Evolutionary conservation across 1,140 invertebrate genomes (phyloP), one percentile per base, ranked within the genome.

Genomic region (Brachionus calyciflorus): DNA sequence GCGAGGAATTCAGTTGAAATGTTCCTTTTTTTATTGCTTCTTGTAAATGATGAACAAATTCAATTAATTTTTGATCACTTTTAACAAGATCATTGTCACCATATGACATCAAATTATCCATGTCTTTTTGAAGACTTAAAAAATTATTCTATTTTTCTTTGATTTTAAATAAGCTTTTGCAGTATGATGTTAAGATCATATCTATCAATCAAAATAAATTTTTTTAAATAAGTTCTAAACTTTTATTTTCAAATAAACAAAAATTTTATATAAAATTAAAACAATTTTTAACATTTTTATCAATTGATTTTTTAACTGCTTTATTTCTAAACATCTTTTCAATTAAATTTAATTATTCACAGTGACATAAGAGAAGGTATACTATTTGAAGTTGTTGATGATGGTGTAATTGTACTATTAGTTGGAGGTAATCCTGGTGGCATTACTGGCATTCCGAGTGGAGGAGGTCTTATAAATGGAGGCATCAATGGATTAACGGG

Each of bases 111-210:
- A 46, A 3, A 7, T 46, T 17, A 7, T 46, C 14, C 5, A 7
- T 37, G 9, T 37, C 9, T 9, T 37, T 37, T 37, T 5, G 9
- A 37, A 37, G 3, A 37, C 3, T 37, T 37, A 37, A 37, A 37
- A 37, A 37, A 37, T 37, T 9, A 37, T 5, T 37, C n/a, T n/a
- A n/a, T n/a, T n/a, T n/a, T n/a, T n/a, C n/a, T n/a, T n/a, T n/a
- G n/a, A n/a, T n/a, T 7, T 40, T 17, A 14, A 17, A 2, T 44
- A 12, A n/a, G 10, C 1, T 44, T 12, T n/a, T 55, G 19, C 55
- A 60, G 33, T 60, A 60, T 60, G 55, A 60, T 60, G 33, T 60
- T 60, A 37, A 60, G 17, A 60, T 60, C 55, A 60, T 60, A 60
- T 60, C 28, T 7, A 33, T 60, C 3, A 5, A 60, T 17, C n/a